Base-by-base conservation (phyloP, 2,888 invertebrate genomes). In the Drosophila eohydei region DNA sequence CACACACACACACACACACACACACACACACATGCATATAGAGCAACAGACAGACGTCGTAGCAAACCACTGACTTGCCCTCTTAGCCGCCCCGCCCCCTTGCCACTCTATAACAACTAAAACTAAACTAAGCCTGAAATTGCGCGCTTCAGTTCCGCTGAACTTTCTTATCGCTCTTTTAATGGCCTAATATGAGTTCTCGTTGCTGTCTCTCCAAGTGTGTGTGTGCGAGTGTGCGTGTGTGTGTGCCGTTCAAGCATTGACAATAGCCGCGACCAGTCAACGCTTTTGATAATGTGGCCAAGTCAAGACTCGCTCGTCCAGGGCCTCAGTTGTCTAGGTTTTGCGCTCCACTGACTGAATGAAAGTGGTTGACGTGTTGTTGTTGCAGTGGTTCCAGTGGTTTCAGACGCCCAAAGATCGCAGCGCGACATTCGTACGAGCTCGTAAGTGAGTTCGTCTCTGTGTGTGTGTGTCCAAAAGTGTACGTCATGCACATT, bases 101-200 rank as follows among this genome's bases (percentile, higher is more conserved):
- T 4, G 21, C 28, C 34, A 34, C n/a, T 14, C 44, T 63, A 48
- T 48, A 66, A 69, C 46, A 48, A 70, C 71, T 67, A 62, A 73
- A 81, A 73, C 80, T 85, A 84, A 85, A 85, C 86, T 83, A 83
- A 85, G 84, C 84, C 84, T 85, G 84, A 85, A 85, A 85, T 85
- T 85, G 84, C 86, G 76, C 90, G 89, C 87, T 86, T 86, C 86
- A 90, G 86, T 86, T 86, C 86, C 86, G 86, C 89, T 86, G 89
- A 86, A 90, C 89, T 86, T 90, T 90, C 86, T 86, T 86, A 86
- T 86, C 86, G 89, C 89, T 84, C 81, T 86, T 89, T 89, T 89
- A 84, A 89, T 84, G 89, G 84, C 83, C 89, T 73, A 84, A 85
- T 85, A 89, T 84, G 89, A 71, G 89, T 74, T 73, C 79, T 81